These are phyloP conservation scores for Fundulus diaphanus DNA, from an alignment of 2,797 vertebrate genomes.

Conservation along the genomic window DNA sequence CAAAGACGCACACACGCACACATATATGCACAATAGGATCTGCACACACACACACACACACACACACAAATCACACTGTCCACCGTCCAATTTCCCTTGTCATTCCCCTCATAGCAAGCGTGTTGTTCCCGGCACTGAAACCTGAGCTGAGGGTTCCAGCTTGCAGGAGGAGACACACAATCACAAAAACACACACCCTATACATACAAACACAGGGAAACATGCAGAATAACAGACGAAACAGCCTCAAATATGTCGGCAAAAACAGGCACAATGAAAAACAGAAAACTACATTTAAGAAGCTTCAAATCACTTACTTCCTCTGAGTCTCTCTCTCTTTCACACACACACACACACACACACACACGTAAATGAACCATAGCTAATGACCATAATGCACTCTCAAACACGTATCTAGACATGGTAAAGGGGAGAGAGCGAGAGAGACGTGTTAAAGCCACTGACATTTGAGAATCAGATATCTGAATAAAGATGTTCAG, in stretches of 20 bases:
- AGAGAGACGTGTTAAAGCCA: slow-evolving; percentile 44
- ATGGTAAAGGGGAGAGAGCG: slow-evolving; percentile 58
- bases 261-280: slow-evolving; percentile 19
- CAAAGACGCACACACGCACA: slow-evolving; percentile 55
- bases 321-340: not conserved
- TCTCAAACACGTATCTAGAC: slow-evolving; percentile 69
- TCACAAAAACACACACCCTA: slow-evolving; percentile 19
- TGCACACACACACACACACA: slow-evolving; percentile 46
- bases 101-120: slow-evolving; percentile 70
- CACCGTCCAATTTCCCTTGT: slow-evolving; percentile 77
- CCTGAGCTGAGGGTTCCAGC: slow-evolving; percentile 67
- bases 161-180: slow-evolving; percentile 45
- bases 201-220: slow-evolving; percentile 11
- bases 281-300: slow-evolving; percentile 5
- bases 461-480: slow-evolving; percentile 52
- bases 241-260: slow-evolving; percentile 27
- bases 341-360: slow-evolving; percentile 27
- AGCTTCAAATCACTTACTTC: slow-evolving; percentile 9
- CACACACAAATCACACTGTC: slow-evolving; percentile 79
- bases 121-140: slow-evolving; percentile 80
- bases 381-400: slow-evolving; percentile 77
- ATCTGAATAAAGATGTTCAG: slow-evolving; percentile 46
- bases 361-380: slow-evolving; percentile 54
- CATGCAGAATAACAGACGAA: slow-evolving; percentile 18
- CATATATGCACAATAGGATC: slow-evolving; percentile 22